Conservation (phyloP, 2,113 vertebrate species). For the Caloenas nicobarica region DNA sequence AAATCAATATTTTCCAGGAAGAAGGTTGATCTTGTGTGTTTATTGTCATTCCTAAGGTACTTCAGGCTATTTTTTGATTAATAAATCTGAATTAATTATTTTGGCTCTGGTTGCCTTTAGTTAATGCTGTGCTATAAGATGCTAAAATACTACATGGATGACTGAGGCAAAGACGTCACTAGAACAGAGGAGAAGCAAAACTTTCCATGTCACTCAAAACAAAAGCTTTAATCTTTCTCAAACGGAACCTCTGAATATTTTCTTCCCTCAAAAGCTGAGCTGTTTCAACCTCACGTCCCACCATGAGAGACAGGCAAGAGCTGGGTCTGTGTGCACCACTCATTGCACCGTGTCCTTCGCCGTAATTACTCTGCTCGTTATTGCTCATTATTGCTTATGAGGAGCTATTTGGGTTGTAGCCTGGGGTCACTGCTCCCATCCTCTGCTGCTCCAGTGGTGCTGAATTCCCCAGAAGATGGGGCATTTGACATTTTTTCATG, state of each 20-base stretch:
- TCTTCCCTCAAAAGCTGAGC: conserved; percentile 12
- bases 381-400: neutral
- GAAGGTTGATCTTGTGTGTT: neutral
- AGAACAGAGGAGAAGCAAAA: neutral
- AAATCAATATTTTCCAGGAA: neutral
- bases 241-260: neutral
- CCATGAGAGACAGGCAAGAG: neutral
- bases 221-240: conserved; percentile 2
- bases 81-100: neutral
- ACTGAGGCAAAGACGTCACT: neutral
- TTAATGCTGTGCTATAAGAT: neutral
- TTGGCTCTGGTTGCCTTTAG: neutral
- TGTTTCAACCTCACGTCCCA: neutral
- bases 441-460: neutral
- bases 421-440: neutral
- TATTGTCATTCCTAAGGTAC: neutral
- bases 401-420: neutral
- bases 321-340: neutral
- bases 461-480: neutral
- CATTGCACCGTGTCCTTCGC: neutral
- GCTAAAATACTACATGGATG: neutral
- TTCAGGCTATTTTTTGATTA: neutral
- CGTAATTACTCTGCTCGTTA: neutral
- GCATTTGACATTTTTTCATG: neutral
- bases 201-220: conserved; percentile 2